These are phyloP conservation scores for Anthopleura sola DNA, from an alignment of 64 coral and sea anemone genomes.

Conservation along the genomic window DNA sequence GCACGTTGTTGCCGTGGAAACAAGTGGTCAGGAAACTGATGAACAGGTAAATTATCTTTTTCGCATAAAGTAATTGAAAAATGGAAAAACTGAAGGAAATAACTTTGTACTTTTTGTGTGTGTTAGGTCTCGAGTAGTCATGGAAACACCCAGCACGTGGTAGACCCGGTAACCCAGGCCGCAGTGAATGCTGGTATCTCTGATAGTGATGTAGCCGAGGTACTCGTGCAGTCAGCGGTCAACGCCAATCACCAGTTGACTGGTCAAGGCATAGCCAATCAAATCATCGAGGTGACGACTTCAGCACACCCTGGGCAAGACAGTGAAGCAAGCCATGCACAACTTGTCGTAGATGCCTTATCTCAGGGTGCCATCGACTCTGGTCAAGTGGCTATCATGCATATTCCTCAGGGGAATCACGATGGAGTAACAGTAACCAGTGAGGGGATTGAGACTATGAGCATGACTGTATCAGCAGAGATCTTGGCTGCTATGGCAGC, in stretches of 20 bases:
- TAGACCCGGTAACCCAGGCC: conserved; percentile 80
- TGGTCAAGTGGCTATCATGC: conserved; percentile 59
- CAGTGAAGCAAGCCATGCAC: conserved; percentile 26
- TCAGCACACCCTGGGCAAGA: conserved; percentile 44
- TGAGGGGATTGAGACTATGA: conserved; percentile 65
- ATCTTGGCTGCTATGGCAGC: conserved; percentile 91
- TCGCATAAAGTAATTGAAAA: not conserved
- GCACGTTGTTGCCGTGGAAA: conserved; percentile 82
- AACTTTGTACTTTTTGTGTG: not conserved
- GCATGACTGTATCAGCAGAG: conserved; percentile 78
- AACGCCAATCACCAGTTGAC: conserved; percentile 39
- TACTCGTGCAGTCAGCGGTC: conserved; percentile 71
- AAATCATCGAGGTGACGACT: conserved; percentile 74
- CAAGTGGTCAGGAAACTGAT: conserved; percentile 55
- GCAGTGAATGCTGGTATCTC: conserved; percentile 93
- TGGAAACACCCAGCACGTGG: not conserved
- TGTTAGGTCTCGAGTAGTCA: not conserved
- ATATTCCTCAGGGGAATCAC: conserved; percentile 42
- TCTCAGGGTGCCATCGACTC: conserved; percentile 32
- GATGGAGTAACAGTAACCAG: conserved; percentile 42
- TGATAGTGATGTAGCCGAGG: conserved; percentile 62
- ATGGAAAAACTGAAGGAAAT: not conserved
- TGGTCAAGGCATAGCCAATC: conserved; percentile 26
- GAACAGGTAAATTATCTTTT: conserved; percentile 74
- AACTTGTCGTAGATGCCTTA: conserved; percentile 32